Evolutionary conservation across 1,140 invertebrate genomes (phyloP), one percentile per base, ranked within the genome.

Genomic region (Dendrolimus kikuchii): DNA sequence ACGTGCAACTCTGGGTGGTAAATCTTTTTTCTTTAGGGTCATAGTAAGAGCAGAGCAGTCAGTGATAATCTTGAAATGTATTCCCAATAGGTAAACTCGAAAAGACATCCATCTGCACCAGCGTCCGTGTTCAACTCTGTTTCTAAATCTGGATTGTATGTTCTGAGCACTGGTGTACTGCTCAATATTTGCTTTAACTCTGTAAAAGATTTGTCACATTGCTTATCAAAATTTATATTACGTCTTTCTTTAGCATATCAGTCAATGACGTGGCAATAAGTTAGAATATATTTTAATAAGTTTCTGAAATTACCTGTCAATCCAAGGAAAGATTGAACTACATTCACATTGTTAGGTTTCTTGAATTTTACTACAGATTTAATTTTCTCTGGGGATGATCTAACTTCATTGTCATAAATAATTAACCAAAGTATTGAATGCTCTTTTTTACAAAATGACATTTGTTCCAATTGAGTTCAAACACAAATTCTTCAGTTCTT

Each of bases 41-140:
- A 73, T 57, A 5, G 64, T 54, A 4, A 88, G 72, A 3, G 81
- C 77, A 40, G 57, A 44, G 55, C 78, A 86, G 53, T 81, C 82
- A 0, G 74, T 84, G 5, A 80, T 59, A 7, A 90, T 84, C 50
- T 86, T 80, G 60, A 89, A 88, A 5, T 77, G 52, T 48, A 68
- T 83, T 9, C 81, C 82, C 9, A 85, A 61, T 38, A 91, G 60
- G 66, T 89, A 91, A 8, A 77, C 58, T 55, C 80, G 46, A 59
- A 89, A 90, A 49, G 88, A 9, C 66, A 55, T 39, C 77, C 74
- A 36, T 71, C 10, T 40, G 42, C 23, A 55, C 67, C 65, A n/a
- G 82, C 74, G 51, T 81, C 80, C 5, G 74, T 82, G 50, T 85
- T 74, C 23, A 82, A 46, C 49, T 84, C 72, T 0, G 68, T 77